These are phyloP conservation scores for Serilophus lunatus DNA, from an alignment of 2,113 vertebrate species.

Conservation along the genomic window DNA sequence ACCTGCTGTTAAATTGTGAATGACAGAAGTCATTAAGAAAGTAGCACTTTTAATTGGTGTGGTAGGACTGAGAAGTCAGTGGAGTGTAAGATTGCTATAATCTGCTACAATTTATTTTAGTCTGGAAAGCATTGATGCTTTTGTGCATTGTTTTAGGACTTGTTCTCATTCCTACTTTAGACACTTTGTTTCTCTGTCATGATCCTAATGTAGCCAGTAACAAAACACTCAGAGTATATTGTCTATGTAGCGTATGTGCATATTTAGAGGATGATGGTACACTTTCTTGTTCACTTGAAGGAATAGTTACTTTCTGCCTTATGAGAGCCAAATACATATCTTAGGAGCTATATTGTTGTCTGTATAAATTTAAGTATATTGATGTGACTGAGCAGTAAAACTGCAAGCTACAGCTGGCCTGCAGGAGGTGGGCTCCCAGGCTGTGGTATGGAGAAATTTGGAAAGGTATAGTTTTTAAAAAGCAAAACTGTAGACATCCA, in stretches of 20 bases:
- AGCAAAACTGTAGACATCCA: background rate
- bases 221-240: background rate
- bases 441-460: background rate
- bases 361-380: background rate
- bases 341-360: background rate
- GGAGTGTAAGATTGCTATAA: background rate
- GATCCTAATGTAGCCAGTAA: background rate
- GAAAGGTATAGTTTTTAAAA: background rate
- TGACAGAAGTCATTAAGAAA: background rate
- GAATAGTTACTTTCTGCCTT: background rate
- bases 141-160: background rate
- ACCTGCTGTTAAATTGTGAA: background rate
- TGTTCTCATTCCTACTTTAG: background rate
- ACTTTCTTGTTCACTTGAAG: background rate
- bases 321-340: background rate
- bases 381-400: background rate
- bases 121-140: background rate
- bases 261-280: background rate
- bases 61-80: background rate
- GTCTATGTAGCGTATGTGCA: background rate
- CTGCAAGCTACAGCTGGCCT: background rate
- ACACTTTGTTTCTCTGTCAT: background rate
- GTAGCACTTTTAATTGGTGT: background rate
- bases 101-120: background rate
- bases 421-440: background rate